Conservation (phyloP, 2,888 invertebrate species). For the Lasioglossum lativentre region DNA sequence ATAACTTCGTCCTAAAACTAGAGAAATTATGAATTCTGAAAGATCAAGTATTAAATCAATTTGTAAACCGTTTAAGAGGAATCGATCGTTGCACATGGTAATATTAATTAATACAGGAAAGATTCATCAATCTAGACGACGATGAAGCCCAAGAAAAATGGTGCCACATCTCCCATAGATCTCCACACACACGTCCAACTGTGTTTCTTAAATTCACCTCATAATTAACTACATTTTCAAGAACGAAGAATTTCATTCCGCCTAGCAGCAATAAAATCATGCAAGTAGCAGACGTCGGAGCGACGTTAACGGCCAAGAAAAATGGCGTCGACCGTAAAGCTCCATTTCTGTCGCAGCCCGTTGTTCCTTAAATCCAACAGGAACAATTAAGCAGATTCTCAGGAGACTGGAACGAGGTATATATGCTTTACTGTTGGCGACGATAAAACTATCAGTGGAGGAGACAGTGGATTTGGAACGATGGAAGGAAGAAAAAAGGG, state of each 20-base stretch:
- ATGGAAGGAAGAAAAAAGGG: constrained; percentile 16
- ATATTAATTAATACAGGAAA: neutral
- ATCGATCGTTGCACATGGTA: too few species aligned
- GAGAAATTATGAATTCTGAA: neutral
- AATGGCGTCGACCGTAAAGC: neutral
- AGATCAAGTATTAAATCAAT: neutral
- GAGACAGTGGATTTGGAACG: constrained; percentile 10
- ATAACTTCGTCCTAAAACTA: neutral
- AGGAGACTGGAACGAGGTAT: neutral
- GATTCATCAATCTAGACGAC: neutral
- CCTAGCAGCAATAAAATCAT: neutral
- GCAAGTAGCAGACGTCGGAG: neutral
- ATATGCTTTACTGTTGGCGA: neutral
- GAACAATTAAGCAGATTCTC: constrained; percentile 7
- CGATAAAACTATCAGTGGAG: constrained; percentile 37
- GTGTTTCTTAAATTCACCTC: neutral
- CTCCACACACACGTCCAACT: neutral
- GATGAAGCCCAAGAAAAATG: neutral
- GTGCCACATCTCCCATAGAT: neutral
- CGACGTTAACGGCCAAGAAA: neutral
- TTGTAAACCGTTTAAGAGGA: neutral
- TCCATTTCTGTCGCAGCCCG: neutral
- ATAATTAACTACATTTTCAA: neutral
- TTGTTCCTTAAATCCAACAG: constrained; percentile 3
- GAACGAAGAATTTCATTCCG: neutral